phyloP scores from a whole-genome alignment of 2,888 invertebrate species.

The Galerucella pusilla region DNA sequence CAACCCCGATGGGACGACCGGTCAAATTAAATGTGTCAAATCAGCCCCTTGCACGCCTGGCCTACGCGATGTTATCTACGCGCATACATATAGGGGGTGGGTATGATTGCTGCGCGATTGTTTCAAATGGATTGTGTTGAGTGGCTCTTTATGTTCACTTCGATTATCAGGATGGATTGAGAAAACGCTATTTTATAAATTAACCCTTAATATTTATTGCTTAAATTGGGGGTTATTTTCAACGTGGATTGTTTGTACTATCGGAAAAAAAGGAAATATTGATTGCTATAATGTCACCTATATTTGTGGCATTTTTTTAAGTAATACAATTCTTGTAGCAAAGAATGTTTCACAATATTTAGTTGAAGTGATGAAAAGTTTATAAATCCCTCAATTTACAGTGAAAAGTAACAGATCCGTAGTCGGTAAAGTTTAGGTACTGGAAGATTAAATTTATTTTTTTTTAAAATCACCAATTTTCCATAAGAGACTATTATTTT shows the following conservation, averaged over 20 bases:
- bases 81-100: slow-evolving; percentile 56
- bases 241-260: background rate
- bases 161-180: slow-evolving; percentile 51
- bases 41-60: slow-evolving; percentile 56
- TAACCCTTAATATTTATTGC: slow-evolving; percentile 37
- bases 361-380: too few relatives aligned
- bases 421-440: too few relatives aligned
- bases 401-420: too few relatives aligned
- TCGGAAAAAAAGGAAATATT: background rate
- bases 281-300: too few relatives aligned
- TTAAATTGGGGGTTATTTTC: slow-evolving; percentile 3
- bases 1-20: slow-evolving; percentile 54
- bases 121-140: slow-evolving; percentile 60
- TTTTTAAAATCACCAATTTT: too few relatives aligned
- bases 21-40: slow-evolving; percentile 62
- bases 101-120: slow-evolving; percentile 61
- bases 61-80: slow-evolving; percentile 58
- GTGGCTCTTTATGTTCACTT: slow-evolving; percentile 55
- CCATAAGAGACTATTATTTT: too few relatives aligned
- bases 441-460: too few relatives aligned
- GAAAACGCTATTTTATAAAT: slow-evolving; percentile 42
- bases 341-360: too few relatives aligned
- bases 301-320: too few relatives aligned
- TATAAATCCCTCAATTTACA: too few relatives aligned
- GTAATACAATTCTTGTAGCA: too few relatives aligned